Conservation (phyloP, 2,888 invertebrate species). For the Neoscelio sp. region DNA sequence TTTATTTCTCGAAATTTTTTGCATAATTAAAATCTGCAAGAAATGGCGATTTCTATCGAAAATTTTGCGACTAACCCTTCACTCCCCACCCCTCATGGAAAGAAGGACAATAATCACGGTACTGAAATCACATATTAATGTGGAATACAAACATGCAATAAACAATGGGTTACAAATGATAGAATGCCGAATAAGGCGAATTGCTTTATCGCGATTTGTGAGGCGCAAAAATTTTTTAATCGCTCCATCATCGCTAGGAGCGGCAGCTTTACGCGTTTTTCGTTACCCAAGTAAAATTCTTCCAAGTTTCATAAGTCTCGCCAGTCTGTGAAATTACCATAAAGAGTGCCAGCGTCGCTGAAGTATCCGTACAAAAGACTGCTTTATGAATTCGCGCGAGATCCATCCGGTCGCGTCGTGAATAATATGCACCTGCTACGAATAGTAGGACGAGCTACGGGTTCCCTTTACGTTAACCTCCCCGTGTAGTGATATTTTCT, state of each 20-base stretch:
- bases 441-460: slow-evolving; percentile 64
- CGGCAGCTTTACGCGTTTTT: slow-evolving; percentile 66
- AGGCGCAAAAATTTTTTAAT: slow-evolving; percentile 61
- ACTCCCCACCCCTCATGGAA: no score
- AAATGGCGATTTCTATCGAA: no score
- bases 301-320: slow-evolving; percentile 74
- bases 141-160: slow-evolving; percentile 11
- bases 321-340: slow-evolving; percentile 79
- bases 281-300: slow-evolving; percentile 61
- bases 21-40: no score
- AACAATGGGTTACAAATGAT: slow-evolving; percentile 21
- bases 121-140: slow-evolving; percentile 8
- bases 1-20: no score
- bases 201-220: slow-evolving; percentile 31
- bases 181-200: slow-evolving; percentile 9
- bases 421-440: slow-evolving; percentile 81
- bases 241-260: slow-evolving; percentile 57
- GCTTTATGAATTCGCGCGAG: slow-evolving; percentile 82
- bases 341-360: slow-evolving; percentile 76
- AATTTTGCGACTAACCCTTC: no score
- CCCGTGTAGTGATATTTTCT: slow-evolving; percentile 69
- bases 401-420: slow-evolving; percentile 79
- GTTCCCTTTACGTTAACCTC: slow-evolving; percentile 67
- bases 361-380: slow-evolving; percentile 80
- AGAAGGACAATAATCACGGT: no score